Conservation (phyloP, 2,113 vertebrate genomes). For the Lepisosteus oculatus region DNA sequence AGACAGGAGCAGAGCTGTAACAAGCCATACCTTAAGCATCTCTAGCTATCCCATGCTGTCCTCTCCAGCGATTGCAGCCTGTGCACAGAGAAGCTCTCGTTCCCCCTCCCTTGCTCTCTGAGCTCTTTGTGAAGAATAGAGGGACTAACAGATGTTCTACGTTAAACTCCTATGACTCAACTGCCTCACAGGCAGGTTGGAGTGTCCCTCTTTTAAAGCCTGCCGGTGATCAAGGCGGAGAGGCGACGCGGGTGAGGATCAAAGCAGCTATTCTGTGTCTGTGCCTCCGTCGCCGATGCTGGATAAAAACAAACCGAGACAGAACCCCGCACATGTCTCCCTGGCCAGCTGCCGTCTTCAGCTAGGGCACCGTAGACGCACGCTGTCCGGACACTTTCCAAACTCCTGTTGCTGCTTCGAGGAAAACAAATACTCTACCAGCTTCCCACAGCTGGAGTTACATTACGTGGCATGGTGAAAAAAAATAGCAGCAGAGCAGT, state of each 20-base stretch:
- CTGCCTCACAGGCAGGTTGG: constrained; percentile 39
- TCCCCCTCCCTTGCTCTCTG: not conserved
- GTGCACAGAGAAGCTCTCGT: not conserved
- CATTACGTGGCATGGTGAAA: not conserved
- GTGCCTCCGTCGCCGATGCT: not conserved
- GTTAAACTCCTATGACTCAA: constrained; percentile 50
- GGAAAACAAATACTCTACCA: not conserved
- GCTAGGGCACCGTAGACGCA: not conserved
- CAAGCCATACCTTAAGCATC: not conserved
- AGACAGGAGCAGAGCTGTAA: not conserved
- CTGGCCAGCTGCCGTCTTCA: not conserved
- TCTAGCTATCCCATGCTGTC: not conserved
- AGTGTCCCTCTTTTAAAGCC: too few relatives aligned
- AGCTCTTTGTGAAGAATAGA: constrained; percentile 14
- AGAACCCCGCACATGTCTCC: not conserved
- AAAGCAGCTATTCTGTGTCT: too few relatives aligned
- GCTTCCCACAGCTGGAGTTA: constrained; percentile 9
- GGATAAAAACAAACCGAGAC: not conserved
- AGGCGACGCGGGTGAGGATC: too few relatives aligned
- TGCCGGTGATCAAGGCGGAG: constrained; percentile 30
- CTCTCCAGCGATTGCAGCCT: not conserved
- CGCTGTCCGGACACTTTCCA: not conserved
- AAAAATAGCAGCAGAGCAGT: not conserved
- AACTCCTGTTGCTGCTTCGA: not conserved
- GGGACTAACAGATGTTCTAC: constrained; percentile 51